Evolutionary conservation across 2,888 invertebrate genomes (phyloP), one percentile per base, ranked within the genome.

Genomic region (Amphimallon solstitiale): DNA sequence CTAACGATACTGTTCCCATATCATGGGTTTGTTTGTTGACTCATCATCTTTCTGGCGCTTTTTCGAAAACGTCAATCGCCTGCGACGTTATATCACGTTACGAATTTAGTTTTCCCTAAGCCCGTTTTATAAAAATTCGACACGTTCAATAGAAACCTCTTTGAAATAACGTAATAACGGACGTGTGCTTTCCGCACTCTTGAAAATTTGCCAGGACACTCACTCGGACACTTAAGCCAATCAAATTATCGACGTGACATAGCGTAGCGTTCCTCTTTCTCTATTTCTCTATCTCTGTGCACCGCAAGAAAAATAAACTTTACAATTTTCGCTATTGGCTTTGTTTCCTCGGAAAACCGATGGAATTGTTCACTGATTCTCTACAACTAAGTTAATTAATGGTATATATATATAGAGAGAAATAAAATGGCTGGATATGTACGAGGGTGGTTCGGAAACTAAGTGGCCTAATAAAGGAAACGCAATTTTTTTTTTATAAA

Each of bases 161-260:
- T 56, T 56, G 56, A 56, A 56, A 56, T 56, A 56, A 56, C 56
- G 40, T 56, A 56, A 56, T 56, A 56, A 56, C 56, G 56, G 56
- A 56, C 56, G 56, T 56, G 56, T 40, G 56, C 56, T 56, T 56
- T 56, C 40, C 56, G 23, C 56, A 56, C 56, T 38, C 40, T 56
- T 56, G 56, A 56, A 56, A 56, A 56, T 56, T 56, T 56, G 56
- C 56, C 56, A 56, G 56, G 56, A 56, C 56, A 56, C 56, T 56
- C 56, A 40, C 56, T 56, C 56, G 56, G 56, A 56, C 56, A 56
- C 40, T 56, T 56, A 56, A 56, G 56, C 56, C 56, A 56, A 56
- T 56, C 56, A 56, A 56, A 56, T 56, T 56, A 56, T 40, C 56
- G 43, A 56, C 40, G 56, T 56, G 56, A 40, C 40, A 40, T 40